phyloP scores from a whole-genome alignment of 2,113 vertebrate species.

The Cebidichthys violaceus region DNA sequence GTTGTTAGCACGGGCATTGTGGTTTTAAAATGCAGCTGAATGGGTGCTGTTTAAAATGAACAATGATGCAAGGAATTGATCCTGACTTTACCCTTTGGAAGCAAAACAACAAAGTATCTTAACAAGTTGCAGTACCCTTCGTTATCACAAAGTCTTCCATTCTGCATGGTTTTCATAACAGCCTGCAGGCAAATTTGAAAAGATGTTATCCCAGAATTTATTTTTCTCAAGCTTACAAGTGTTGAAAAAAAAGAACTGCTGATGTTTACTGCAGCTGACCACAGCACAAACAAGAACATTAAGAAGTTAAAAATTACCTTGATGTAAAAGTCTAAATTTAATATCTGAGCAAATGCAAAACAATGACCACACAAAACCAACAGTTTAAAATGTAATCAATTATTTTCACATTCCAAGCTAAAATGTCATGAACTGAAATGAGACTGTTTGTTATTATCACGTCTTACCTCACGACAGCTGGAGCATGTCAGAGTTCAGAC shows the following conservation, averaged over 20 bases:
- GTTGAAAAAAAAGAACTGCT: not conserved
- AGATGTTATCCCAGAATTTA: not conserved
- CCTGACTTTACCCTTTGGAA: conserved; percentile 19
- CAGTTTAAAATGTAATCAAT: not conserved
- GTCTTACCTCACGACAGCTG: conserved; percentile 46
- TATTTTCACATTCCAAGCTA: not conserved
- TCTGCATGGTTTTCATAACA: not conserved
- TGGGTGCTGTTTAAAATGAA: conserved; percentile 11
- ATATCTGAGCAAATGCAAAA: not conserved
- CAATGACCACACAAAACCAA: not conserved
- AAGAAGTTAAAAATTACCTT: not conserved
- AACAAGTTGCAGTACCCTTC: conserved; percentile 25
- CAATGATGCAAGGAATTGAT: conserved; percentile 5
- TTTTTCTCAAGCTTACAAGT: not conserved
- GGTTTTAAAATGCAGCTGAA: conserved; percentile 13
- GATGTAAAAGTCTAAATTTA: not conserved
- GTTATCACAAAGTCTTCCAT: not conserved
- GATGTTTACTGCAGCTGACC: not conserved
- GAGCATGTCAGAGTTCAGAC: conserved; percentile 5
- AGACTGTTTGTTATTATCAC: conserved; percentile 34
- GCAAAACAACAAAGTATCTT: conserved; percentile 8
- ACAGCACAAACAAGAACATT: not conserved
- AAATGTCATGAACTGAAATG: not conserved
- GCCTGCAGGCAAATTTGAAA: conserved; percentile 22
- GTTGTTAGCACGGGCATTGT: not conserved